Percentiles rank a stretch among this genome's conserved stretches.
Evolutionary conservation across 2,797 vertebrate species (phyloP).

Genomic region (Esox lucius): DNA sequence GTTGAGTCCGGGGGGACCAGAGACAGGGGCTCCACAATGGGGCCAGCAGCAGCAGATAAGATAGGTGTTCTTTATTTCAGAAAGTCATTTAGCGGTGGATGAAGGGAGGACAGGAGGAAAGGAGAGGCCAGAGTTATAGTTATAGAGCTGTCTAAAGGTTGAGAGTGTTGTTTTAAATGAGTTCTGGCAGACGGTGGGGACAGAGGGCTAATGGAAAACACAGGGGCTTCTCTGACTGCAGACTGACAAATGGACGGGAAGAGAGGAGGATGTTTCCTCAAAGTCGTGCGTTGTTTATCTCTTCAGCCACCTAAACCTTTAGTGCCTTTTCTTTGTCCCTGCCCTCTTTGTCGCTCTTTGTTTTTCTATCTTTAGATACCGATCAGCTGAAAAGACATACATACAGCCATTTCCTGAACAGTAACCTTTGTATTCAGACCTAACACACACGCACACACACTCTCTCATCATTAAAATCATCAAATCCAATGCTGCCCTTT

Average conservation of each 20-base stretch:
- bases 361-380: background rate
- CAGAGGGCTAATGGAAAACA: conserved; percentile 25
- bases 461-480: background rate
- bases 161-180: conserved; percentile 70
- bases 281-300: background rate
- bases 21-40: background rate
- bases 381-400: conserved; percentile 1
- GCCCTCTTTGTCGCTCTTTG: background rate
- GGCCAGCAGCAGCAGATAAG: conserved; percentile 62
- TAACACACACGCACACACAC: conserved; percentile 3
- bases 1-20: background rate
- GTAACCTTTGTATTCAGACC: background rate
- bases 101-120: conserved; percentile 39
- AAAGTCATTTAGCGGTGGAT: conserved; percentile 74
- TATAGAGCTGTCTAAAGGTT: conserved; percentile 72
- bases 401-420: background rate
- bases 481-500: background rate
- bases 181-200: conserved; percentile 53
- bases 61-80: conserved; percentile 77
- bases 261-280: conserved; percentile 5
- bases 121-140: conserved; percentile 72
- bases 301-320: background rate
- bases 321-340: background rate
- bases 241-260: conserved; percentile 56
- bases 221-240: background rate